Percentiles rank a stretch among this genome's conserved stretches.
Evolutionary conservation across 2,113 vertebrate species (phyloP).

Genomic region (Abramis brama): DNA sequence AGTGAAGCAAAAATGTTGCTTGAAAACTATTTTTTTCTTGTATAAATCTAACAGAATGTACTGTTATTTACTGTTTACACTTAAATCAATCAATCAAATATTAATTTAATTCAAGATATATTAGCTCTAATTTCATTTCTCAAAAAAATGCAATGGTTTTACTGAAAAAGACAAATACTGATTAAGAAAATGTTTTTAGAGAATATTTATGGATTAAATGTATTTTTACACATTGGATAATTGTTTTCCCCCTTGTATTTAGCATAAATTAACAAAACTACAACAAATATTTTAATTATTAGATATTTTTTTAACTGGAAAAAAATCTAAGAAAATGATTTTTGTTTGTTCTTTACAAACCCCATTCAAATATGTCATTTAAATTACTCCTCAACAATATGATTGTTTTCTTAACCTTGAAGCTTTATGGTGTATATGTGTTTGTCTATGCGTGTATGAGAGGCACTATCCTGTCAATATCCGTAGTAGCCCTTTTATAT

Average conservation of each 20-base stretch:
- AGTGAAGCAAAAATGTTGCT: background rate
- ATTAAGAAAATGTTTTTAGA: background rate
- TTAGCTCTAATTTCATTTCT: background rate
- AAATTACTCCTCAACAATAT: background rate
- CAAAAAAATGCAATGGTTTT: background rate
- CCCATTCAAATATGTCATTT: background rate
- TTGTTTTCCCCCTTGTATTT: background rate
- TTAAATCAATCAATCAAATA: background rate
- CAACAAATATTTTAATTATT: too few relatives aligned
- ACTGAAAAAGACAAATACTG: background rate
- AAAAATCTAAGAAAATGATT: background rate
- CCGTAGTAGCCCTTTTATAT: background rate
- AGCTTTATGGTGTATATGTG: background rate
- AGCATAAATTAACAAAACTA: background rate
- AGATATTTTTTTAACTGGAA: background rate
- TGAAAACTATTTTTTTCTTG: background rate
- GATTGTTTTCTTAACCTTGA: background rate
- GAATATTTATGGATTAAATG: background rate
- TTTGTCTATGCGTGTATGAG: background rate
- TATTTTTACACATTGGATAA: background rate
- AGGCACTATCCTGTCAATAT: conserved; percentile 11
- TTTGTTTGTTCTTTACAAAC: background rate
- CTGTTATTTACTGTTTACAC: background rate
- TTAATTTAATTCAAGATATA: background rate
- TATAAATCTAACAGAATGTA: background rate